Evolutionary conservation across 2,888 invertebrate genomes (phyloP), one percentile per base, ranked within the genome.

Genomic region (Oligia strigilis): DNA sequence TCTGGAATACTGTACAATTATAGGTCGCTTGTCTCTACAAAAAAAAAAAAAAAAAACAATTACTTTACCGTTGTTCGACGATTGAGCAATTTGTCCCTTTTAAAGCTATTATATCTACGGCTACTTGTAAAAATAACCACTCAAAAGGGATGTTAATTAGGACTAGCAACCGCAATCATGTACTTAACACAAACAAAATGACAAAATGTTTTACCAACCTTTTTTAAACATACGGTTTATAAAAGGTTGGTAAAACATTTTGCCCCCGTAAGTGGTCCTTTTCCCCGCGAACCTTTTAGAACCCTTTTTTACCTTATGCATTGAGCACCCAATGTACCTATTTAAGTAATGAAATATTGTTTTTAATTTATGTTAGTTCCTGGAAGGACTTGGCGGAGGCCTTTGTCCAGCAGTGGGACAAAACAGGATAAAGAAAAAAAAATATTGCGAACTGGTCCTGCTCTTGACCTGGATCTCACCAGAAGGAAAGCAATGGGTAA

Each of bases 81-180:
- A 62, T 62, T 36, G 23, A 71, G 14, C 43, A 52, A 80, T 71
- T 52, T 36, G 23, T 52, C n/a, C 71, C 6, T 62, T 62, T 60
- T 43, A 80, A 69, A 40, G 6, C 23, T 62, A 17, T 17, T 62
- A 46, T 2, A 29, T 29, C 29, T 29, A 23, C 23, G 13, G 19
- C 29, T 65, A 69, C 29, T 67, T 69, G 29, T 19, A 14, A 9
- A 80, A 17, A 80, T 43, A 52, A 62, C 17, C 58, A 58, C 49
- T 78, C 2, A 69, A 23, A 29, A 62, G 17, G 23, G 23, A 60
- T 69, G 36, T 52, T 13, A 60, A 60, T 60, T 60, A 52, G 29
- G 29, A 60, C 36, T 11, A 29, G 17, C 14, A n/a, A 17, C 43
- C 55, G 14, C 9, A 9, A 29, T 58, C 55, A 66, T 49, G 46